A percentile compares a stretch with the other conserved stretches of the same genome.
These are phyloP conservation scores for Thunnus thynnus DNA, from an alignment of 2,113 vertebrate species.

Conservation along the genomic window DNA sequence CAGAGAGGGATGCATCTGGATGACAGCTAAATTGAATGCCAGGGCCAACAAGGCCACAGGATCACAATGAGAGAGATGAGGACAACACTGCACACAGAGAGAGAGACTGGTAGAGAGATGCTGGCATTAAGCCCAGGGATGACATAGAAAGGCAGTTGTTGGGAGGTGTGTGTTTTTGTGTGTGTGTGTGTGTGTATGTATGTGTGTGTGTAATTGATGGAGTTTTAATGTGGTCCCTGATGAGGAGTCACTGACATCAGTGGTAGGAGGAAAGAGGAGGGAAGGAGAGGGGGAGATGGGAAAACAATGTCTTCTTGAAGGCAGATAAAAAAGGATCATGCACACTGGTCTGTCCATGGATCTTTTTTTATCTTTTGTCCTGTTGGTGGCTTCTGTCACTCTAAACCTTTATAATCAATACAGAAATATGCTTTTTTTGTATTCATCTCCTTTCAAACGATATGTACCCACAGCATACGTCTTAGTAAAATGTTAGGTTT, in stretches of 20 bases:
- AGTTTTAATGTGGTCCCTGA: slow-evolving; percentile 82
- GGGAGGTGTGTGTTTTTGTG: slow-evolving; percentile 32
- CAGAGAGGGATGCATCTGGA: slow-evolving; percentile 68
- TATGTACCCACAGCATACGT: no score
- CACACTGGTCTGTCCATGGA: slow-evolving; percentile 17
- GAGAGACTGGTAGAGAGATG: slow-evolving; percentile 51
- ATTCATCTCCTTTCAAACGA: background rate
- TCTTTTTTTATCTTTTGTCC: slow-evolving; percentile 21
- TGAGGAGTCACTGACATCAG: slow-evolving; percentile 76
- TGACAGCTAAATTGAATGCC: slow-evolving; percentile 83
- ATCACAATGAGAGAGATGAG: slow-evolving; percentile 80
- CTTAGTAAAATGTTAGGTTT: no score
- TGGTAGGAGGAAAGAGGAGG: slow-evolving; percentile 52
- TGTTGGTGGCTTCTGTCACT: slow-evolving; percentile 1
- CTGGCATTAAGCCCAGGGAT: slow-evolving; percentile 75
- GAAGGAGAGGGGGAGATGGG: slow-evolving; percentile 41
- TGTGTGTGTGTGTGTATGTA: slow-evolving; percentile 33
- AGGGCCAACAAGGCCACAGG: slow-evolving; percentile 78
- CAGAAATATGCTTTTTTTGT: background rate
- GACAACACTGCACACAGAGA: slow-evolving; percentile 54
- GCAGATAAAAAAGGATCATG: slow-evolving; percentile 54
- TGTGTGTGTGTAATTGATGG: slow-evolving; percentile 76
- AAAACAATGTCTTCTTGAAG: slow-evolving; percentile 58
- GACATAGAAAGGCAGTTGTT: slow-evolving; percentile 74
- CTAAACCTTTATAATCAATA: slow-evolving; percentile 8